Conservation (phyloP, 2,888 invertebrate genomes). For the Hoplodrina blanda region DNA sequence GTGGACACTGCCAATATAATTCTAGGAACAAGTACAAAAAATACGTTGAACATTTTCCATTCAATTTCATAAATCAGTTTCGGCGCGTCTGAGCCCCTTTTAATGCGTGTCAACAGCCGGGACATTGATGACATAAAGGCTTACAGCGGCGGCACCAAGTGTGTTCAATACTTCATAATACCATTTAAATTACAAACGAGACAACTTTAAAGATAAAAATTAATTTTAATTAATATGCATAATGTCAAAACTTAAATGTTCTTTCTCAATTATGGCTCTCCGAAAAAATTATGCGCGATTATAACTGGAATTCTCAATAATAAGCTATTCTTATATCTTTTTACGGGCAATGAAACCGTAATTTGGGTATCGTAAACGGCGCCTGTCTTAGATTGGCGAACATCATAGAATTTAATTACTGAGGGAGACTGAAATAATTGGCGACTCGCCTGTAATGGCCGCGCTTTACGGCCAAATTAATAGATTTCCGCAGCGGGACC, state of each 20-base stretch:
- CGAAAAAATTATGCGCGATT: slow-evolving; percentile 56
- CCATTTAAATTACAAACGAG: slow-evolving; percentile 55
- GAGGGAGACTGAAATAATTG: slow-evolving; percentile 87
- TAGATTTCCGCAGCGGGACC: slow-evolving; percentile 84
- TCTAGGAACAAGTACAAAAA: slow-evolving; percentile 39
- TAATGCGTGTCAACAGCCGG: slow-evolving; percentile 55
- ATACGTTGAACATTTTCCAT: slow-evolving; percentile 31
- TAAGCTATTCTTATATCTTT: slow-evolving; percentile 77
- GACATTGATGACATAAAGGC: slow-evolving; percentile 51
- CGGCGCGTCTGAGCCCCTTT: slow-evolving; percentile 52
- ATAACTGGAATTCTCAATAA: slow-evolving; percentile 68
- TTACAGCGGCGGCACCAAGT: slow-evolving; percentile 47
- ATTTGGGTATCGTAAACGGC: slow-evolving; percentile 87
- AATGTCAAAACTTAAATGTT: slow-evolving; percentile 49
- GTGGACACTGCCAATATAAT: slow-evolving; percentile 39
- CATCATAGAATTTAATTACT: slow-evolving; percentile 89
- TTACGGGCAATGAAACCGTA: slow-evolving; percentile 86
- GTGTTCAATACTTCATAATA: slow-evolving; percentile 55
- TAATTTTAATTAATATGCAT: slow-evolving; percentile 49
- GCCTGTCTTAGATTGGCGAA: slow-evolving; percentile 88
- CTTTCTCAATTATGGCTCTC: slow-evolving; percentile 39
- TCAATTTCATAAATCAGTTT: slow-evolving; percentile 62
- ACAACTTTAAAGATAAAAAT: slow-evolving; percentile 43
- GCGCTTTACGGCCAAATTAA: slow-evolving; percentile 87
- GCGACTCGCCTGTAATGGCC: slow-evolving; percentile 85